Evolutionary conservation across 1,140 invertebrate species (phyloP).

Genomic region (Gryon sp.): DNA sequence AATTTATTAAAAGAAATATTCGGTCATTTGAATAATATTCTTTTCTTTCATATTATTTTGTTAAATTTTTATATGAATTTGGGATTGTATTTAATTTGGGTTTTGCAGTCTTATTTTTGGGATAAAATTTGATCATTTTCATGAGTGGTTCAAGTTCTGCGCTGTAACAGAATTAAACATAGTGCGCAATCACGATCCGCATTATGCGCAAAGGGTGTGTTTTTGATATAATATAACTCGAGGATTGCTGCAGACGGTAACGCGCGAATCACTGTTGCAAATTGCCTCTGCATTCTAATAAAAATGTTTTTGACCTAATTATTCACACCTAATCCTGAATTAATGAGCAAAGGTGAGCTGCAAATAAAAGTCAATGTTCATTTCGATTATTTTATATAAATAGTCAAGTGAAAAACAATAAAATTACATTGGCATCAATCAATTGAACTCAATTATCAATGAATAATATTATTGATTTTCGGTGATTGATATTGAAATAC

Average conservation of each 20-base stretch:
- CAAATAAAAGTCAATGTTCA: conserved; percentile 3
- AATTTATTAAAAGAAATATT: too few species aligned
- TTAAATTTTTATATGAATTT: too few species aligned
- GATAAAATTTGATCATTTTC: too few species aligned
- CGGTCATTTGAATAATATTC: too few species aligned
- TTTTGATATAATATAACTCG: conserved; percentile 16
- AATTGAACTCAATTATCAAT: too few species aligned
- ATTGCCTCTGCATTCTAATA: background rate
- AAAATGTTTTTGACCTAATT: conserved; percentile 20
- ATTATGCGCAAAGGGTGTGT: conserved; percentile 58
- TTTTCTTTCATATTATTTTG: too few species aligned
- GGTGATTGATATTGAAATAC: too few species aligned
- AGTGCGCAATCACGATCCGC: conserved; percentile 55
- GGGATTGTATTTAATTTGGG: too few species aligned
- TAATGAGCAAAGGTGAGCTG: conserved; percentile 14
- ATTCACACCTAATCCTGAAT: background rate
- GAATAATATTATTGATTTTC: too few species aligned
- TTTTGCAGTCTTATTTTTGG: too few species aligned
- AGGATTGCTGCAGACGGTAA: conserved; percentile 19
- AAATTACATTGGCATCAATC: too few species aligned
- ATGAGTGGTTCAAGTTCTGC: background rate
- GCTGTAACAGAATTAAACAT: conserved; percentile 10
- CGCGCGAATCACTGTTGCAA: conserved; percentile 1
- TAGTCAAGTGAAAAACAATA: too few species aligned
- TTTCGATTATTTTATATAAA: conserved; percentile 7